phyloP scores from a whole-genome alignment of 2,888 invertebrate species.

The Melikaiella ostensackeni region DNA sequence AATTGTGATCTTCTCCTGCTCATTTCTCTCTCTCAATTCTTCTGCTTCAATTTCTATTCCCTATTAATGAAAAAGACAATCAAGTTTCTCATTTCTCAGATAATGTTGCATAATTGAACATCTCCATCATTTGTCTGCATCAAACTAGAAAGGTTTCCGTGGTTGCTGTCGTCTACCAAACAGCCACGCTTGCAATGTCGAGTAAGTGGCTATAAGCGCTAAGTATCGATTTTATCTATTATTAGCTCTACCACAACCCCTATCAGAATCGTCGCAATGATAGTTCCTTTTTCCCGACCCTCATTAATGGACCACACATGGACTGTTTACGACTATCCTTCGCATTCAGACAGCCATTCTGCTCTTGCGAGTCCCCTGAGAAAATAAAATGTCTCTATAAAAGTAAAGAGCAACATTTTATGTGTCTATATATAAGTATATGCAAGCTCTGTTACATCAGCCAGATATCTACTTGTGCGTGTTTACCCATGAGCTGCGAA shows the following conservation, averaged over 20 bases:
- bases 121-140: neutral
- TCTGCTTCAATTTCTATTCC: neutral
- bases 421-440: neutral
- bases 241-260: slow-evolving; percentile 68
- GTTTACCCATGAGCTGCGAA: slow-evolving; percentile 25
- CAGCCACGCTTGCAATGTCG: slow-evolving; percentile 1
- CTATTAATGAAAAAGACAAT: neutral
- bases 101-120: neutral
- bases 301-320: slow-evolving; percentile 42
- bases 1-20: neutral
- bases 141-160: neutral
- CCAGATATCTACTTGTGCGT: slow-evolving; percentile 18
- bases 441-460: neutral
- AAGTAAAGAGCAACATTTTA: neutral
- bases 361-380: neutral
- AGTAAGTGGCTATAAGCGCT: slow-evolving; percentile 22
- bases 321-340: slow-evolving; percentile 1
- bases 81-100: neutral
- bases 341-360: neutral
- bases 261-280: slow-evolving; percentile 50
- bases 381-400: neutral
- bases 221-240: slow-evolving; percentile 69
- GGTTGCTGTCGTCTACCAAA: neutral
- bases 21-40: neutral
- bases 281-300: slow-evolving; percentile 43